Base-by-base conservation (phyloP, 1,140 invertebrate genomes). In the Apis cerana region DNA sequence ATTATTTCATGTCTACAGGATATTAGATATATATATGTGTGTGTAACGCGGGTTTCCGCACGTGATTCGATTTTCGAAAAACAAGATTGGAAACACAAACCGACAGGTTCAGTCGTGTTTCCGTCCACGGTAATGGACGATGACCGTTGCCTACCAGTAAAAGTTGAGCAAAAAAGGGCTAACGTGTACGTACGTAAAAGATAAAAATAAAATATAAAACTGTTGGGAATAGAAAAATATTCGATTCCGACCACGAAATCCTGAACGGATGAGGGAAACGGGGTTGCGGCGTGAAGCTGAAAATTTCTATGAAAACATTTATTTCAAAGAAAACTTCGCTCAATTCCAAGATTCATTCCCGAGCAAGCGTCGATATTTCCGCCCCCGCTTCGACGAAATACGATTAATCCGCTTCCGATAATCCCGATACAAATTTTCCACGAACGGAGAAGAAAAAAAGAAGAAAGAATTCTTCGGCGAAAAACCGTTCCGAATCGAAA, bases 191-290 rank as follows among this genome's bases (percentile, higher is more conserved):
- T 12, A 71, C 27, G 21, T 19, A 33, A 54, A 54, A n/a, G 13
- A 68, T 13, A 15, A 9, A 43, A 43, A 43, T 23, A 69, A 56
- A 2, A 33, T 17, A 48, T 13, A 50, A 68, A 21, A n/a, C 2
- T 10, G 23, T 21, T 9, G 8, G 19, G 19, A 48, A 68, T n/a
- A 13, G 21, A 48, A 48, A 68, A 43, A 68, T 68, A 48, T 48
- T 43, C 65, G 43, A 48, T 68, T 68, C 65, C 19, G 19, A 68
- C 65, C 65, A 68, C 65, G 65, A 48, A 33, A 58, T 33, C 52
- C 23, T 13, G 58, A 33, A 27, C 23, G 5, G 5, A 43, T 33
- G 10, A 21, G 33, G 33, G 33, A 68, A 72, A 72, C 9, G 52
- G 33, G 33, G 33, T 56, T 58, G 19, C 23, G 19, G 23, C 3